Evolutionary conservation across 2,113 vertebrate genomes (phyloP), one percentile per base, ranked within the genome.

Genomic region (Ictalurus furcatus): DNA sequence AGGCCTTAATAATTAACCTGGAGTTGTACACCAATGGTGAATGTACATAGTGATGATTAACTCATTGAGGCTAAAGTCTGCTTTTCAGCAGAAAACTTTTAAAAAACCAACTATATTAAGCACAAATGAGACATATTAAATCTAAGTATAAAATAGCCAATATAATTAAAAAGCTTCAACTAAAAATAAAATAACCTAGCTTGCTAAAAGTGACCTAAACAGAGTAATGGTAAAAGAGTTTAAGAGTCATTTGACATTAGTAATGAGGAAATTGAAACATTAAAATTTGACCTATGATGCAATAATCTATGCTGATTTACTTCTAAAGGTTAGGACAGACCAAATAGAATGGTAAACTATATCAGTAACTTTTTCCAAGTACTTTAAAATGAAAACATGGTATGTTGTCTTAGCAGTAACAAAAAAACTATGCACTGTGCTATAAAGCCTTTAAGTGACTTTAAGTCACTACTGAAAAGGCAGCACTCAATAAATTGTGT

Each of bases 1-100:
- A 28, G 23, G 59, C 34, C 34, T 63, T 84, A 84, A 84, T 84
- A 84, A 84, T 84, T 84, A 84, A 84, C 81, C 58, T 44, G 34
- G 58, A 63, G 34, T 63, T 84, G 81, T 63, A 63, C 81, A 84
- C 23, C 56, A 84, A 8, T 44, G 37, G 21, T 84, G 58, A 63
- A 44, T 63, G 58, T 63, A 63, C 58, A 63, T 28, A 63, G 34
- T 84, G 58, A 84, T 84, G 81, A 84, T 84, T 84, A 85, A 73
- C 63, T 69, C 25, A 85, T 56, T 56, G 58, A 84, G 81, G 81
- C 34, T 84, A 84, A 84, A 84, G 81, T 84, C 81, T 63, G 21
- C 58, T 40, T 13, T 84, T 84, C 81, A 84, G 58, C 21, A 58
- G 28, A 30, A 48, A 48, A 80, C 78, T 40, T 34, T 23, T 21